These are phyloP conservation scores for Tupiocoris notatus DNA, from an alignment of 2,888 invertebrate genomes.

Conservation along the genomic window DNA sequence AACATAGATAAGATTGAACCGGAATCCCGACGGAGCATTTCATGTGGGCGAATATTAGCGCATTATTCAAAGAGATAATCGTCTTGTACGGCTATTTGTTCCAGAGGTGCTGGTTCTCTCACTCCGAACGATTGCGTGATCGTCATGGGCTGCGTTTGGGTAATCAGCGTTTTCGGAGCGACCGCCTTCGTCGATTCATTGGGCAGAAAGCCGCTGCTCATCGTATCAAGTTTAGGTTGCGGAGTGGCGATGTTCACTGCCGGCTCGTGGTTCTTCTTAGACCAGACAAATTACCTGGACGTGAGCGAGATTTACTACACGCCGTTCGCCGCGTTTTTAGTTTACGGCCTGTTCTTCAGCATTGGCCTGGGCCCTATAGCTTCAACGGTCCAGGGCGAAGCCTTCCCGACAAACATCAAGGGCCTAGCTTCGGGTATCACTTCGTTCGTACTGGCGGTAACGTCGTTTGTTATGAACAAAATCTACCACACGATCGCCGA, in stretches of 20 bases:
- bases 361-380: constrained; percentile 63
- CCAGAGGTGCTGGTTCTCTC: constrained; percentile 36
- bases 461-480: constrained; percentile 62
- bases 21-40: too few species aligned
- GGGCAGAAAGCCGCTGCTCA: constrained; percentile 48
- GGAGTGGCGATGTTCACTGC: constrained; percentile 42
- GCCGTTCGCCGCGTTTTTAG: constrained; percentile 45
- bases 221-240: constrained; percentile 45
- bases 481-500: constrained; percentile 61
- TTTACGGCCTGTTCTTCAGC: constrained; percentile 55
- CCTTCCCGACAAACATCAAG: constrained; percentile 65
- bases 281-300: constrained; percentile 30
- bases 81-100: too few species aligned
- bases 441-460: constrained; percentile 59
- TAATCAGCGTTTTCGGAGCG: constrained; percentile 45
- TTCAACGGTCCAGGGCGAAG: constrained; percentile 64
- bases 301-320: constrained; percentile 44
- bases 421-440: constrained; percentile 61
- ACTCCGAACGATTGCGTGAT: constrained; percentile 47
- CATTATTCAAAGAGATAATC: too few species aligned
- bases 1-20: too few species aligned
- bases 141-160: constrained; percentile 46
- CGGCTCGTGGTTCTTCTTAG: constrained; percentile 45
- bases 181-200: constrained; percentile 47
- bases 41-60: too few species aligned